Base-by-base conservation (phyloP, 2,797 vertebrate species). In the Otolemur crassicaudatus region DNA sequence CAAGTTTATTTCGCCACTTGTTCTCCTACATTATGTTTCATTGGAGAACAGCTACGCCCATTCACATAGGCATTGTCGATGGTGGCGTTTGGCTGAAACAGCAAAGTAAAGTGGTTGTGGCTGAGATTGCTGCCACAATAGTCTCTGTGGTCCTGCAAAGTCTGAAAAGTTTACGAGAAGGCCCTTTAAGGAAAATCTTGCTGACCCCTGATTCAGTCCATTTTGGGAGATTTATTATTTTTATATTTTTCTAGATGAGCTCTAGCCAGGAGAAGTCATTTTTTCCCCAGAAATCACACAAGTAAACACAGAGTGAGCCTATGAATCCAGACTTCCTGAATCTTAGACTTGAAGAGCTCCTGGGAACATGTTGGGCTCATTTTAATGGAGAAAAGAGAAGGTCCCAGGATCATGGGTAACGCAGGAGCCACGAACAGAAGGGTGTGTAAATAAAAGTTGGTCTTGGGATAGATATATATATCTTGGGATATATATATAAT, bases 171-270 rank as follows among this genome's bases (percentile, higher is more conserved):
- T 87, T 65, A 29, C 29, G 25, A 0, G 20, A 1, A 37, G 56
- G n/a, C 3, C 8, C 11, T 67, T 61, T 40, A 31, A 56, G 67
- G n/a, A 58, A 72, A 85, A 13, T 4, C 63, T 82, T 82, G 60
- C 29, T 83, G n/a, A 40, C 6, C 5, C 20, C 13, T 53, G 16
- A 23, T 20, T 61, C 11, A 43, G 56, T 49, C 11, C 29, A 60
- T 58, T 75, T 76, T 29, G 29, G n/a, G 11, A 20, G 31, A 67
- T 67, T 67, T n/a, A 67, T 67, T 67, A 14, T 20, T 49, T 31
- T n/a, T 31, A 37, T 53, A 53, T 16, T 82, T 96, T 95, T 72
- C 75, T 85, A 72, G 60, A 60, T 94, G 61, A 46, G 23, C 90
- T 56, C 31, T 82, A 56, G 17, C 22, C 37, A 61, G 94, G 29